Evolutionary conservation across 2,113 vertebrate species (phyloP).

Genomic region (Perccottus glenii): DNA sequence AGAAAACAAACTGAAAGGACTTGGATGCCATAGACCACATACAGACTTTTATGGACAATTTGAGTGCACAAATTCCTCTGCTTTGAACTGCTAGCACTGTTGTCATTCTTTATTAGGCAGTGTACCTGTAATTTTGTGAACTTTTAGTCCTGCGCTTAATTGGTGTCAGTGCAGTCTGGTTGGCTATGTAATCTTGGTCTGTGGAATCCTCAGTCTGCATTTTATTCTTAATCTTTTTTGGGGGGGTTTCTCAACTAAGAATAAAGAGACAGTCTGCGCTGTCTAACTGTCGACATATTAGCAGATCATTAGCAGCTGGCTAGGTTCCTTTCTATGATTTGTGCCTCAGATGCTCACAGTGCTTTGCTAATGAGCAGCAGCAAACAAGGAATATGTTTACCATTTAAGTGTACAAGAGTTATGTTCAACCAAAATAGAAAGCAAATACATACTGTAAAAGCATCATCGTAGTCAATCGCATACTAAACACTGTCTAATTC

Average conservation of each 20-base stretch:
- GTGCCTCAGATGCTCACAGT: conserved; percentile 10
- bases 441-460: background rate
- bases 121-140: no score
- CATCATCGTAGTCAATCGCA: background rate
- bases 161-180: no score
- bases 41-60: no score
- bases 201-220: no score
- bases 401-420: conserved; percentile 14
- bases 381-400: background rate
- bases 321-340: conserved; percentile 38
- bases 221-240: no score
- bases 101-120: no score
- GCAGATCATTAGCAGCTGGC: conserved; percentile 44
- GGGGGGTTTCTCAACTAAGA: conserved; percentile 8
- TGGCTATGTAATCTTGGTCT: no score
- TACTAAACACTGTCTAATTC: conserved; percentile 71
- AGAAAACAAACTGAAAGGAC: no score
- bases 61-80: no score
- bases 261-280: conserved; percentile 11
- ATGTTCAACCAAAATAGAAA: background rate
- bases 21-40: no score
- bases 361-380: conserved; percentile 8
- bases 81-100: no score
- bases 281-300: conserved; percentile 41
- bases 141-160: no score